phyloP scores from a whole-genome alignment of 2,888 invertebrate genomes.

The Meghimatium bilineatum region DNA sequence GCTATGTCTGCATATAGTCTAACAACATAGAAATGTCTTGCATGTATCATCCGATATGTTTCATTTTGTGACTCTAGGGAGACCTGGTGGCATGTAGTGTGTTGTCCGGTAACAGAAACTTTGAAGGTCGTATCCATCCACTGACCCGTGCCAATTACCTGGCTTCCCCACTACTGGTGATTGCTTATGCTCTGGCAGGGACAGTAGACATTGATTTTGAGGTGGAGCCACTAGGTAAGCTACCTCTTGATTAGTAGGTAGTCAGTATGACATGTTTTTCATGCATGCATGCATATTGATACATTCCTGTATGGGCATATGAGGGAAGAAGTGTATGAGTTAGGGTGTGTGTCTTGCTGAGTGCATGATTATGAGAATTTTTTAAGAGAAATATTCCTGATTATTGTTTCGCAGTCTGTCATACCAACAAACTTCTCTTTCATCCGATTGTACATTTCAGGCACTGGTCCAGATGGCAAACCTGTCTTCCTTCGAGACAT shows the following conservation, averaged over 20 bases:
- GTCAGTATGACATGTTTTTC: background rate
- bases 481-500: constrained; percentile 92
- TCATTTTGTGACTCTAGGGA: constrained; percentile 80
- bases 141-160: constrained; percentile 97
- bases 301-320: too few species aligned
- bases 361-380: too few species aligned
- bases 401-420: too few species aligned
- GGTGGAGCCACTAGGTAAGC: constrained; percentile 87
- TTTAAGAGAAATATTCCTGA: too few species aligned
- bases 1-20: background rate
- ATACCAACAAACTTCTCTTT: too few species aligned
- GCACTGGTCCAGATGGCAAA: constrained; percentile 82
- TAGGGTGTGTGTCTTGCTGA: too few species aligned
- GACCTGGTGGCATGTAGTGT: constrained; percentile 96
- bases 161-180: constrained; percentile 96
- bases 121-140: constrained; percentile 98
- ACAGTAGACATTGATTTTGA: constrained; percentile 96
- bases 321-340: too few species aligned
- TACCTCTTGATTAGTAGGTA: too few species aligned
- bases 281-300: too few species aligned
- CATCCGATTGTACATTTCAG: constrained; percentile 53
- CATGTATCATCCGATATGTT: too few species aligned
- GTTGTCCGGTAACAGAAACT: constrained; percentile 97
- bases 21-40: too few species aligned
- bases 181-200: constrained; percentile 97